Conservation (phyloP, 1,140 invertebrate genomes). For the Charaxes varanes region DNA sequence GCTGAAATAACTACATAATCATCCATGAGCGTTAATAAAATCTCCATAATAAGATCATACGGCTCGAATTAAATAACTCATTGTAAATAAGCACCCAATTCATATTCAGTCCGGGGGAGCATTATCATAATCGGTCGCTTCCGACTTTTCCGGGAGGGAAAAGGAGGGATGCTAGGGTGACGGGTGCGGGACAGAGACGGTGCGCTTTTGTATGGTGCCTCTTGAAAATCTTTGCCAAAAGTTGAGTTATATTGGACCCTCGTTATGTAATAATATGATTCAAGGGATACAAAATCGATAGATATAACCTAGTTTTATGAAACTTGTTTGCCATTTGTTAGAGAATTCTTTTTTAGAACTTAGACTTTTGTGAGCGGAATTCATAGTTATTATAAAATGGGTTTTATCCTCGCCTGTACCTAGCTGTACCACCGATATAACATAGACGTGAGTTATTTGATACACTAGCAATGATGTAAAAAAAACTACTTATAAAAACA, state of each 20-base stretch:
- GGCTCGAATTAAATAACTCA: conserved; percentile 51
- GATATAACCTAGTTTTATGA: conserved; percentile 4
- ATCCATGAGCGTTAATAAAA: conserved; percentile 43
- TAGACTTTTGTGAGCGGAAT: too few species aligned
- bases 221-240: conserved; percentile 42
- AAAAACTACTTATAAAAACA: too few species aligned
- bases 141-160: conserved; percentile 17
- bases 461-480: too few species aligned
- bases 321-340: too few species aligned
- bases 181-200: conserved; percentile 21
- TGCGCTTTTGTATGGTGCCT: conserved; percentile 18
- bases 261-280: conserved; percentile 38
- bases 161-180: conserved; percentile 10
- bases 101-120: conserved; percentile 46
- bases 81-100: conserved; percentile 61
- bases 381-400: too few species aligned
- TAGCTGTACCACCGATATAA: too few species aligned
- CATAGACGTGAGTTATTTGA: too few species aligned
- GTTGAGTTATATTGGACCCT: conserved; percentile 55
- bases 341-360: too few species aligned
- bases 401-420: too few species aligned
- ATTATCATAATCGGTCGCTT: conserved; percentile 52
- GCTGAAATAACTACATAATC: conserved; percentile 28
- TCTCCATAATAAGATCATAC: conserved; percentile 50
- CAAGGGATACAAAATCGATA: conserved; percentile 17